Evolutionary conservation across 1,140 invertebrate species (phyloP).

Genomic region (Campoletis sonorensis): DNA sequence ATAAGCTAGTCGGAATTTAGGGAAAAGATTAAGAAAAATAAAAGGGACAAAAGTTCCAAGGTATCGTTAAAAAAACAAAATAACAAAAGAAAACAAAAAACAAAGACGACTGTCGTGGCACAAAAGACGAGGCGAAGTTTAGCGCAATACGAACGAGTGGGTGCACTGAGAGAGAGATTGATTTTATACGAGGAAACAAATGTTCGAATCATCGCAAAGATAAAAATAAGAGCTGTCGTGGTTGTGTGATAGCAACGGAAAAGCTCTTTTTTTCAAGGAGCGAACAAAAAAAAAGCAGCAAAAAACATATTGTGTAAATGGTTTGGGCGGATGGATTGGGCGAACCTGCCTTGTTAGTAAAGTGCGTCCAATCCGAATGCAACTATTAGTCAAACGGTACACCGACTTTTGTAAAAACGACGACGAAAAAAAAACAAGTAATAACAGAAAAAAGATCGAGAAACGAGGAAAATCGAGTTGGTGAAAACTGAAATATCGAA

Average conservation of each 20-base stretch:
- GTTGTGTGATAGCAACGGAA: conserved; percentile 40
- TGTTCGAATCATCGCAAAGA: conserved; percentile 37
- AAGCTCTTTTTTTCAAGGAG: background rate
- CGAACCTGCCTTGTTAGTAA: conserved; percentile 34
- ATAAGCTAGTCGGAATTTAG: conserved; percentile 40
- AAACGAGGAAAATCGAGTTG: background rate
- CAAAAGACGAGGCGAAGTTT: conserved; percentile 36
- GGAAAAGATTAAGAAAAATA: conserved; percentile 18
- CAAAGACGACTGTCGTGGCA: conserved; percentile 46
- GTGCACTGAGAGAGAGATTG: conserved; percentile 35
- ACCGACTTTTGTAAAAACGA: conserved; percentile 43
- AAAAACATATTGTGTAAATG: conserved; percentile 35
- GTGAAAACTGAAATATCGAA: conserved; percentile 9
- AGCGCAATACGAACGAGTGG: conserved; percentile 44
- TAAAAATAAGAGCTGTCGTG: conserved; percentile 16
- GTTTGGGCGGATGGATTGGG: background rate
- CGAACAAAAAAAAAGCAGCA: background rate
- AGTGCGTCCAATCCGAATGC: conserved; percentile 11
- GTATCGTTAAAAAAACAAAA: too few relatives aligned
- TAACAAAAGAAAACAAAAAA: too few relatives aligned
- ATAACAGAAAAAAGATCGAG: background rate
- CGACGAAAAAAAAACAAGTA: too few relatives aligned
- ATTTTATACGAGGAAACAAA: conserved; percentile 45
- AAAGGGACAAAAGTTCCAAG: conserved; percentile 22
- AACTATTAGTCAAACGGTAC: conserved; percentile 43